phyloP scores from a whole-genome alignment of 2,113 vertebrate genomes.

The Charina bottae region DNA sequence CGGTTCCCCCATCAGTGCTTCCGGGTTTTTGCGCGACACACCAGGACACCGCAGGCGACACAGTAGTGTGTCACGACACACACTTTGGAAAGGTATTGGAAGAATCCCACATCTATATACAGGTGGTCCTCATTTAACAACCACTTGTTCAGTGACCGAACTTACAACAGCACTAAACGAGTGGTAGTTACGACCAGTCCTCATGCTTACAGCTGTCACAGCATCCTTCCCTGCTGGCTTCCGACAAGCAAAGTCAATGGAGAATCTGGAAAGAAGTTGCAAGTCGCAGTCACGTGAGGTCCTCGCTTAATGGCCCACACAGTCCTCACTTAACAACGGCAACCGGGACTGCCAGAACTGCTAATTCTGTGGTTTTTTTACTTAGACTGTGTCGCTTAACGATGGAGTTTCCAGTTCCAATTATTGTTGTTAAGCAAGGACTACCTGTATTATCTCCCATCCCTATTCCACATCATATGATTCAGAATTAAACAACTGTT shows the following conservation, averaged over 20 bases:
- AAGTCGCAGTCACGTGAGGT: not conserved
- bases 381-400: not conserved
- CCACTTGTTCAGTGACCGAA: no score
- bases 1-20: no score
- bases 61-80: no score
- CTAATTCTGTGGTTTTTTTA: not conserved
- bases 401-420: not conserved
- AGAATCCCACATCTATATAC: not conserved
- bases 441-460: not conserved
- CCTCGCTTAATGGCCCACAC: not conserved
- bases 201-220: no score
- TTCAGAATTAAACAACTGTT: not conserved
- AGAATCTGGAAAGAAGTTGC: not conserved
- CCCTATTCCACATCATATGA: not conserved
- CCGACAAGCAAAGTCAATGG: not conserved
- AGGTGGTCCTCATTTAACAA: not conserved
- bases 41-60: no score
- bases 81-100: no score
- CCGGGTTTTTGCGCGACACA: no score
- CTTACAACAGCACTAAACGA: not conserved
- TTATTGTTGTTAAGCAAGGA: not conserved
- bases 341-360: not conserved
- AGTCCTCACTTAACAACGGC: not conserved
- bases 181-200: not conserved
- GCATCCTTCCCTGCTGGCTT: not conserved